Percentiles rank a stretch among this genome's conserved stretches.
Conservation (phyloP, 2,888 invertebrate species). For the Kuschelorhynchus macadamiae region DNA sequence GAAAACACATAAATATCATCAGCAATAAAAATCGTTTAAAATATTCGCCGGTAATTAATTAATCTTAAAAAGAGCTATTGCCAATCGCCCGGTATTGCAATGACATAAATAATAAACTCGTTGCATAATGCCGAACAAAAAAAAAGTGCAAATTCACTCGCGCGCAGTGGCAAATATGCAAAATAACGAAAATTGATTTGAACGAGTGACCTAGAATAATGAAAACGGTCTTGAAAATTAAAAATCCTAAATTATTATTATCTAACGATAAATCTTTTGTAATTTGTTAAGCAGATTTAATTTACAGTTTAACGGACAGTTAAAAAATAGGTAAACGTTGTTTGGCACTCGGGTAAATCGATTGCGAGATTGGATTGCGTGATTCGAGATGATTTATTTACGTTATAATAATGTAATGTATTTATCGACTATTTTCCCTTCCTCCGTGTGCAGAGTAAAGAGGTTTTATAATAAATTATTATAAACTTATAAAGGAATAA, state of each 20-base stretch:
- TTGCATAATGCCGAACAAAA: conserved; percentile 29
- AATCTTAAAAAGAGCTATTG: neutral
- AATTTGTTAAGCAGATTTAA: conserved; percentile 3
- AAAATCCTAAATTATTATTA: conserved; percentile 18
- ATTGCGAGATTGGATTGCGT: too few species aligned
- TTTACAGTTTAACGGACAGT: conserved; percentile 3
- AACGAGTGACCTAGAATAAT: conserved; percentile 34
- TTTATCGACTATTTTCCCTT: too few species aligned
- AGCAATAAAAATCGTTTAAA: too few species aligned
- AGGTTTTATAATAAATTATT: too few species aligned
- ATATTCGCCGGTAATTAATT: too few species aligned
- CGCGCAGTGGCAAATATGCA: conserved; percentile 20
- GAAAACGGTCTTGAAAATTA: conserved; percentile 29
- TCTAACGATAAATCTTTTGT: conserved; percentile 20
- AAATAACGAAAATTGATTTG: conserved; percentile 35
- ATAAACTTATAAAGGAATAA: too few species aligned
- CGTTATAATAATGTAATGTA: too few species aligned
- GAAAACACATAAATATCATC: too few species aligned
- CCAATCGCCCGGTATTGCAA: conserved; percentile 6
- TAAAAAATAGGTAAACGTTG: neutral
- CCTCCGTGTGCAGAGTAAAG: too few species aligned
- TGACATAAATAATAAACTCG: conserved; percentile 28
- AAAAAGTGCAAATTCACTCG: conserved; percentile 31
- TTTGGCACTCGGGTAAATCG: too few species aligned
- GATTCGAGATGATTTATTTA: too few species aligned